Conservation (phyloP, 2,888 invertebrate genomes). For the Scelioninae gen. 2 region DNA sequence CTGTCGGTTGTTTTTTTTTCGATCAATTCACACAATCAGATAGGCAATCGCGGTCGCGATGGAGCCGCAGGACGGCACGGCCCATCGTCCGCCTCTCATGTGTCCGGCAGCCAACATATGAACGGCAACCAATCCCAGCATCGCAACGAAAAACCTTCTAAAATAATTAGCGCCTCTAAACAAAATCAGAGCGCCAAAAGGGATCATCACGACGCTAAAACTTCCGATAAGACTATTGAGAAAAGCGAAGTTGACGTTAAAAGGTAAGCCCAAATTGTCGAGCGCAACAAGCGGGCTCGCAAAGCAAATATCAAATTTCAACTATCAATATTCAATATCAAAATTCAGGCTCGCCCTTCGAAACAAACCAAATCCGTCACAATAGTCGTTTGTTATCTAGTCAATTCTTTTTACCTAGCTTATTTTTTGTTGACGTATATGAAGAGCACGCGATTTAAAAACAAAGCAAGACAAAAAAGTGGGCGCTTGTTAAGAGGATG, state of each 20-base stretch:
- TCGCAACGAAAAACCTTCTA: conserved; percentile 76
- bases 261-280: conserved; percentile 73
- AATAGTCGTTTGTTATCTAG: too few relatives aligned
- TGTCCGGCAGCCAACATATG: conserved; percentile 74
- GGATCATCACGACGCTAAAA: conserved; percentile 75
- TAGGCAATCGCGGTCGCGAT: conserved; percentile 75
- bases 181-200: conserved; percentile 75
- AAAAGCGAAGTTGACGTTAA: conserved; percentile 74
- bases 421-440: too few relatives aligned
- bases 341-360: too few relatives aligned
- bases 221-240: conserved; percentile 73
- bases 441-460: too few relatives aligned
- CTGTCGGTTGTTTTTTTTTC: conserved; percentile 72
- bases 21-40: conserved; percentile 70
- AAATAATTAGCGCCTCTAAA: conserved; percentile 75
- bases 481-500: too few relatives aligned
- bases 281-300: conserved; percentile 69
- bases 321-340: conserved; percentile 1
- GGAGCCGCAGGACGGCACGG: conserved; percentile 74
- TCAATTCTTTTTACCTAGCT: too few relatives aligned
- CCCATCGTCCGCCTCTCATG: conserved; percentile 64
- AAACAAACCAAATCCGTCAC: too few relatives aligned
- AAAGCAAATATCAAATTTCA: conserved; percentile 43
- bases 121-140: conserved; percentile 75
- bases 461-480: too few relatives aligned